Evolutionary conservation across 2,888 invertebrate genomes (phyloP).

Genomic region (Amphipoea oculea): DNA sequence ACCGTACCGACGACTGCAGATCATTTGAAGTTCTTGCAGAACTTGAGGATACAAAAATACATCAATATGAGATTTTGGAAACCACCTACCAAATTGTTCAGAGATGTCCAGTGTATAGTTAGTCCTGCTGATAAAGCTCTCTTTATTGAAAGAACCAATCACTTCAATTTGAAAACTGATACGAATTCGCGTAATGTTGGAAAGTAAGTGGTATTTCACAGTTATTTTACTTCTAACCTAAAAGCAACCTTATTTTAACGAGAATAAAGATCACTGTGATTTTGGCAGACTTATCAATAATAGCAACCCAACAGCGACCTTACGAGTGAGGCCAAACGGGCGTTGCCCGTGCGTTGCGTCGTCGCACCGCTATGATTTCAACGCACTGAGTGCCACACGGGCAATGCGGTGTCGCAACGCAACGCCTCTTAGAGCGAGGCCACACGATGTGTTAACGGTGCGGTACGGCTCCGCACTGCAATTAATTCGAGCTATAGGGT

Average conservation of each 20-base stretch:
- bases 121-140: slow-evolving; percentile 70
- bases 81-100: slow-evolving; percentile 75
- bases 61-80: slow-evolving; percentile 80
- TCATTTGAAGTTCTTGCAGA: slow-evolving; percentile 80
- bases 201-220: slow-evolving; percentile 68
- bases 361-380: no score
- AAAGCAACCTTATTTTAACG: background rate
- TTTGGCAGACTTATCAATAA: background rate
- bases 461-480: no score
- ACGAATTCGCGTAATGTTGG: slow-evolving; percentile 73
- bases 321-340: no score
- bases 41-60: slow-evolving; percentile 76
- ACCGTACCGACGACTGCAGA: slow-evolving; percentile 69
- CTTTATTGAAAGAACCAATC: slow-evolving; percentile 75
- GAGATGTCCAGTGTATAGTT: slow-evolving; percentile 78
- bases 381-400: no score
- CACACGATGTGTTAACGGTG: no score
- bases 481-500: no score
- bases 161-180: slow-evolving; percentile 72
- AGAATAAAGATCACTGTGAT: background rate
- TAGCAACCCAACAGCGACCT: background rate
- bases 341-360: no score
- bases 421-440: no score
- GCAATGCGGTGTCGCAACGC: no score
- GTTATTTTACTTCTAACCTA: background rate